A percentile compares a stretch with the other conserved stretches of the same genome.
Conservation (phyloP, 2,797 vertebrate species). For the Echiichthys vipera region DNA sequence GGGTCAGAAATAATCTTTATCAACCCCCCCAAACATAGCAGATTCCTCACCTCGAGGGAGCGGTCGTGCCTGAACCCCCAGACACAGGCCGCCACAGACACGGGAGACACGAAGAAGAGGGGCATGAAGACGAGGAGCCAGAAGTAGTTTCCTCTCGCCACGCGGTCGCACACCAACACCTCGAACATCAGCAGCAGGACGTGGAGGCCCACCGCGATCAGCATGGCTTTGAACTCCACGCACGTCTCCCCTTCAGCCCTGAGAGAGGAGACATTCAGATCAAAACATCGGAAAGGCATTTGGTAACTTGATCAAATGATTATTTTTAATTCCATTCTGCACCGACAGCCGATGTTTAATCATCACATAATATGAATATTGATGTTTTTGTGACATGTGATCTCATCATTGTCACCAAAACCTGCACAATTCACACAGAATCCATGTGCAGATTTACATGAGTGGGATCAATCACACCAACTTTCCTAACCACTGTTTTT, state of each 20-base stretch:
- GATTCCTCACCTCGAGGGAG: slow-evolving; percentile 90
- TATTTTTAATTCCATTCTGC: no score
- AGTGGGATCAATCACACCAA: no score
- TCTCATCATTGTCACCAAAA: no score
- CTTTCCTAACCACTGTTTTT: no score
- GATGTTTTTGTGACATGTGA: no score
- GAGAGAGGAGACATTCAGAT: rapidly evolving
- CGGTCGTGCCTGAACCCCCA: slow-evolving; percentile 98
- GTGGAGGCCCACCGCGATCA: slow-evolving; percentile 97
- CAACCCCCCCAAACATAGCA: neutral
- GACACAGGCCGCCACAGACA: slow-evolving; percentile 96
- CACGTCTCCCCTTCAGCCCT: slow-evolving; percentile 99
- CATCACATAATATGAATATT: no score
- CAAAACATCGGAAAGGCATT: no score
- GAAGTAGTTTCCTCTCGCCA: slow-evolving; percentile 91
- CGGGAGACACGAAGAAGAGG: slow-evolving; percentile 96
- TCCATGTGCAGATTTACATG: no score
- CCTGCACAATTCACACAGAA: no score
- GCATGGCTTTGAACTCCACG: slow-evolving; percentile 99
- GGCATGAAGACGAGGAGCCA: slow-evolving; percentile 99
- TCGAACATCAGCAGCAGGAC: slow-evolving; percentile 97
- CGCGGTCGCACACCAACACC: slow-evolving; percentile 96
- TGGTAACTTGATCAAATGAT: no score
- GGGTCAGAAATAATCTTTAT: no score
- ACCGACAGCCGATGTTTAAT: no score